These are phyloP conservation scores for Indri indri DNA, from an alignment of 2,113 vertebrate species.

Conservation along the genomic window DNA sequence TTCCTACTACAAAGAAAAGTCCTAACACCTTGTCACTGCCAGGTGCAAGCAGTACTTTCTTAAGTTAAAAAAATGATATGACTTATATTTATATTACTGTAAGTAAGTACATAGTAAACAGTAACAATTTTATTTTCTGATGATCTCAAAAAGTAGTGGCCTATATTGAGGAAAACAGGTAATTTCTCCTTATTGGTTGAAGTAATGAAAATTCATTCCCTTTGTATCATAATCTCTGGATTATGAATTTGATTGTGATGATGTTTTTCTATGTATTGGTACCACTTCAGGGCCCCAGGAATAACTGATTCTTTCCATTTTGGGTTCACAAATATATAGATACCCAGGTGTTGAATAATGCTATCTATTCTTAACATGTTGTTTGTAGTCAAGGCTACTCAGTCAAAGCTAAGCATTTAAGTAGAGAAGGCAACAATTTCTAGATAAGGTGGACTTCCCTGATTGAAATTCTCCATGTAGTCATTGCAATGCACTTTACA, in stretches of 20 bases:
- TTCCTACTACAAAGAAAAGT: slow-evolving; percentile 37
- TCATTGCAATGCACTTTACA: background rate
- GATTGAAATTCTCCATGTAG: background rate
- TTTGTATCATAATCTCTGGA: background rate
- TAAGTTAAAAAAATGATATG: background rate
- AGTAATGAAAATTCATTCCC: background rate
- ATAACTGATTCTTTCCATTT: background rate
- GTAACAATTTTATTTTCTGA: background rate
- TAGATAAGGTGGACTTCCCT: background rate
- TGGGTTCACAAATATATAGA: background rate
- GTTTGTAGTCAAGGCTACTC: background rate
- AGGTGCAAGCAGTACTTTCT: background rate
- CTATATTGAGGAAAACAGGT: background rate
- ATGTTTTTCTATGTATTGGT: background rate
- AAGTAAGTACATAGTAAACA: background rate
- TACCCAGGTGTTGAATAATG: background rate
- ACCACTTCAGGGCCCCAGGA: background rate
- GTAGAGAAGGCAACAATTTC: background rate
- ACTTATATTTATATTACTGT: background rate
- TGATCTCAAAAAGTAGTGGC: background rate
- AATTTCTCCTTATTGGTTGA: background rate
- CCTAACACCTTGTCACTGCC: background rate
- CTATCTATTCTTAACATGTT: background rate
- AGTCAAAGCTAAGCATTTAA: background rate
- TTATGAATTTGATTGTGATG: background rate